A percentile compares a stretch with the other conserved stretches of the same genome.
These are phyloP conservation scores for Drosophila navojoa DNA, from an alignment of 1,140 invertebrate species.

Conservation along the genomic window DNA sequence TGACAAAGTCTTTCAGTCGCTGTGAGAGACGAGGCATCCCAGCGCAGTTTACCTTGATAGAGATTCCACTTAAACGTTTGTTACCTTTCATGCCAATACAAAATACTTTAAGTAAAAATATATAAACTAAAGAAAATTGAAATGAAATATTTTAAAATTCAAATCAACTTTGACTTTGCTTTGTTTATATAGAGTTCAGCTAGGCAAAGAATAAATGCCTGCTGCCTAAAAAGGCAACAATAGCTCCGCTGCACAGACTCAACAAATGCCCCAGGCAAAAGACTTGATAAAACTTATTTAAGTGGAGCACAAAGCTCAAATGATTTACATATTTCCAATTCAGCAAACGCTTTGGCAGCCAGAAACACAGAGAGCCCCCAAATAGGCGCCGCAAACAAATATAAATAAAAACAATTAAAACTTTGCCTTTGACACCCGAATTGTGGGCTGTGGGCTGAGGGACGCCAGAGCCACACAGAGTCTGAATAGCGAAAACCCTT, in stretches of 20 bases:
- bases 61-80: not conserved
- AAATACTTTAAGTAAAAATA: too few relatives aligned
- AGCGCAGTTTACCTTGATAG: not conserved
- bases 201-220: too few relatives aligned
- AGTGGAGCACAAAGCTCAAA: conserved; percentile 28
- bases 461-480: not conserved
- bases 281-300: conserved; percentile 32
- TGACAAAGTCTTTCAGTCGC: conserved; percentile 4
- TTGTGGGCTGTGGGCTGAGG: not conserved
- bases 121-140: too few relatives aligned
- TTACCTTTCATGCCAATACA: too few relatives aligned
- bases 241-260: not conserved
- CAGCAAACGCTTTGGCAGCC: conserved; percentile 56
- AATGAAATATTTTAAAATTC: too few relatives aligned
- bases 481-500: conserved; percentile 58
- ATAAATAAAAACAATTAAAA: conserved; percentile 74
- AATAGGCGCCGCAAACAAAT: conserved; percentile 31
- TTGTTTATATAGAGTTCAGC: too few relatives aligned
- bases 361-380: conserved; percentile 30
- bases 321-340: conserved; percentile 79
- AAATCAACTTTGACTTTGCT: too few relatives aligned
- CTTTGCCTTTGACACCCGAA: conserved; percentile 66
- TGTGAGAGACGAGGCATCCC: not conserved
- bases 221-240: conserved; percentile 16
- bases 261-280: conserved; percentile 5